Percentiles rank a stretch among this genome's conserved stretches.
These are phyloP conservation scores for Leptodactylus fuscus DNA, from an alignment of 2,113 vertebrate species.

Conservation along the genomic window DNA sequence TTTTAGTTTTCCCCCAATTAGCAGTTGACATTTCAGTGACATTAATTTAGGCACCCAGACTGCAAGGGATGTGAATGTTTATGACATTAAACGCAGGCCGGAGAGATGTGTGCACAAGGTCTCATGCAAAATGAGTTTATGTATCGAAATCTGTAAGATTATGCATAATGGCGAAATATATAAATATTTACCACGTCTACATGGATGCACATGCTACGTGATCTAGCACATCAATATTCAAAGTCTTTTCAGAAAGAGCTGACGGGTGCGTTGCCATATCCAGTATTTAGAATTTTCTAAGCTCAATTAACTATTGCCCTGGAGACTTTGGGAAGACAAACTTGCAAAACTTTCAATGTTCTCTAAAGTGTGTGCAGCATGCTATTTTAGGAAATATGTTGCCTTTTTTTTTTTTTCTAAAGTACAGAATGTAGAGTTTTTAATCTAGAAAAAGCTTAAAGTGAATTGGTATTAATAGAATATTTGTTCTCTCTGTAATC, in stretches of 20 bases:
- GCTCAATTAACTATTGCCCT: conserved; percentile 19
- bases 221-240: conserved; percentile 9
- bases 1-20: conserved; percentile 54
- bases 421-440: not conserved
- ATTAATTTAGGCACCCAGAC: conserved; percentile 56
- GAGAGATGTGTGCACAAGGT: conserved; percentile 38
- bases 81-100: conserved; percentile 46
- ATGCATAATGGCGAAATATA: conserved; percentile 41
- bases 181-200: conserved; percentile 48
- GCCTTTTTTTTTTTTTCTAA: not conserved
- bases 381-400: not conserved
- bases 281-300: conserved; percentile 18
- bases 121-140: conserved; percentile 28
- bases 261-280: not conserved
- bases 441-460: not conserved
- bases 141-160: conserved; percentile 22
- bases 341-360: conserved; percentile 15
- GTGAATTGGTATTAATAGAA: not conserved
- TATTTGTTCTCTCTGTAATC: not conserved
- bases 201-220: conserved; percentile 32
- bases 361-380: not conserved
- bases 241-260: not conserved
- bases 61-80: conserved; percentile 29
- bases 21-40: conserved; percentile 56
- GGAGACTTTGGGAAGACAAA: conserved; percentile 3